Conservation (phyloP, 2,797 vertebrate species). For the Scolopax rusticola region DNA sequence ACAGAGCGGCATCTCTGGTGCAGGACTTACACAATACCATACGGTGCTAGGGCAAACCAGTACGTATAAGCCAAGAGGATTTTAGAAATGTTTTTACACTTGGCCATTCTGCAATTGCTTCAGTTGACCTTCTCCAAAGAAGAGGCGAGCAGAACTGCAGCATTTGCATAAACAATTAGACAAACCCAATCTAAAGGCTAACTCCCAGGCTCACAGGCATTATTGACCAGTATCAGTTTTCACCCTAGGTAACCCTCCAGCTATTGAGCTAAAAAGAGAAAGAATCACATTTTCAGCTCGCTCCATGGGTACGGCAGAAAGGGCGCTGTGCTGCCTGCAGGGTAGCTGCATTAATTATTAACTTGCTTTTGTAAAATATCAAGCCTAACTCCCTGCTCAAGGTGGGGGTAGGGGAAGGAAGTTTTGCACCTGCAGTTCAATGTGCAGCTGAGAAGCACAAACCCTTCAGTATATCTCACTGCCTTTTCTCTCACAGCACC, state of each 20-base stretch:
- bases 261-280: background rate
- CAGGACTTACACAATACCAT: background rate
- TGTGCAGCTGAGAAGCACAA: background rate
- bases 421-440: conserved; percentile 23
- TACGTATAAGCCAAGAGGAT: background rate
- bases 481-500: background rate
- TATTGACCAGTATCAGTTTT: conserved; percentile 17
- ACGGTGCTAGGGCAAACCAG: background rate
- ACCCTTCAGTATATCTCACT: background rate
- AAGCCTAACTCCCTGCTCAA: conserved; percentile 21
- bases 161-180: background rate
- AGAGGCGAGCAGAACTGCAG: background rate
- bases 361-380: conserved; percentile 70
- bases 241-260: conserved; percentile 42
- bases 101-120: background rate
- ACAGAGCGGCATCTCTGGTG: background rate
- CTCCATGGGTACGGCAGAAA: conserved; percentile 31
- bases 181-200: background rate
- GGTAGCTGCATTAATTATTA: conserved; percentile 73
- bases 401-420: conserved; percentile 14
- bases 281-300: conserved; percentile 41
- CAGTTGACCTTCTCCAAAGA: background rate
- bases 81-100: background rate
- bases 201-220: background rate
- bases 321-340: conserved; percentile 2